Percentiles rank a stretch among this genome's conserved stretches.
Conservation (phyloP, 2,113 vertebrate genomes). For the Maccullochella peelii region DNA sequence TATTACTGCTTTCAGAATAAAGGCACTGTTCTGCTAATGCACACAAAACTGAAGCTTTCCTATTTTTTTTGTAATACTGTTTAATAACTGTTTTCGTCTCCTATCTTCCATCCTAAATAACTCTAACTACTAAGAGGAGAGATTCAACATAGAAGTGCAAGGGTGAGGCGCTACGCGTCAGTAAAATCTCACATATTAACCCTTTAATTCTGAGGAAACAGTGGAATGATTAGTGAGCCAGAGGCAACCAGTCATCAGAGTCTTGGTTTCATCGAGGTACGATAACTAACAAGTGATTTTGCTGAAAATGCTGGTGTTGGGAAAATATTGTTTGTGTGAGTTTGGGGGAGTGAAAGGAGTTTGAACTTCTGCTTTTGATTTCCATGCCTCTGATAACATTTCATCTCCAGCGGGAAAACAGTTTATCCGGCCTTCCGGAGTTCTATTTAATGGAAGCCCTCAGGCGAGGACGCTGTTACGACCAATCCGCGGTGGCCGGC, state of each 20-base stretch:
- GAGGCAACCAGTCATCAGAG: background rate
- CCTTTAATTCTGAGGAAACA: background rate
- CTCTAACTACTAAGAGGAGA: background rate
- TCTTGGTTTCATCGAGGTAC: background rate
- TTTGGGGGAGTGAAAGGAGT: background rate
- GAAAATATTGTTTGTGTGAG: constrained; percentile 1
- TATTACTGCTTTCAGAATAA: background rate
- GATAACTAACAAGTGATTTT: background rate
- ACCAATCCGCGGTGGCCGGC: constrained; percentile 18
- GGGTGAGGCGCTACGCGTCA: background rate
- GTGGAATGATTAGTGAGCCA: background rate
- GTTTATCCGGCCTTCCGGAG: constrained; percentile 62
- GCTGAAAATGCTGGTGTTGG: background rate
- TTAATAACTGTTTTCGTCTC: background rate
- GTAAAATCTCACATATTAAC: background rate
- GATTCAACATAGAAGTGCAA: background rate
- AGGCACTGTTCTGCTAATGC: background rate
- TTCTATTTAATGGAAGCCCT: constrained; percentile 51
- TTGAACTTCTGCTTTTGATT: constrained; percentile 67
- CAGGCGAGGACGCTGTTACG: constrained; percentile 7
- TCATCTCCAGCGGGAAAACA: constrained; percentile 63
- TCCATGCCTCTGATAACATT: constrained; percentile 62
- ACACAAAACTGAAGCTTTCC: background rate
- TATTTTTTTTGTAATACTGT: background rate
- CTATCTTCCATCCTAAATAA: background rate